Conservation (phyloP, 2,888 invertebrate genomes). For the Synanthedon formicaeformis region DNA sequence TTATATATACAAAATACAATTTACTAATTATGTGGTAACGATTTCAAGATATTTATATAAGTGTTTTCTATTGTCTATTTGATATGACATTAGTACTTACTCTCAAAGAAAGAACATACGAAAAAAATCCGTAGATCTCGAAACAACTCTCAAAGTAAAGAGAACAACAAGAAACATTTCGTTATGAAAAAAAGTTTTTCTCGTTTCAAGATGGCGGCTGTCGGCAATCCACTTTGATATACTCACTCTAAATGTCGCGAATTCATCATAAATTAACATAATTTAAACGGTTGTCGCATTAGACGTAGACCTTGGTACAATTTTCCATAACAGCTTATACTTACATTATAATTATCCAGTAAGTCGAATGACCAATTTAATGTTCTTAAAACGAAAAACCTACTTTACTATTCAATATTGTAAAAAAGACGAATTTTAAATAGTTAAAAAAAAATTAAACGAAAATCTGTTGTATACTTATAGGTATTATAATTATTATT, state of each 20-base stretch:
- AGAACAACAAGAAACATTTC: background rate
- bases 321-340: background rate
- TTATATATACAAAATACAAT: too few relatives aligned
- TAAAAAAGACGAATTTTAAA: too few relatives aligned
- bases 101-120: background rate
- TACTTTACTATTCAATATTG: too few relatives aligned
- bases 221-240: background rate
- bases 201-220: background rate
- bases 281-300: constrained; percentile 3
- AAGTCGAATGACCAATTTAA: background rate
- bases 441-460: too few relatives aligned
- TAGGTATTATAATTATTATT: too few relatives aligned
- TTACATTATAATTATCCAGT: background rate
- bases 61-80: too few relatives aligned
- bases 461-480: too few relatives aligned
- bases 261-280: constrained; percentile 9
- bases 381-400: background rate
- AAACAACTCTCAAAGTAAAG: background rate
- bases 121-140: background rate
- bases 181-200: background rate
- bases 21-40: too few relatives aligned
- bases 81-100: too few relatives aligned
- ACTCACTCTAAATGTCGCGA: constrained; percentile 2
- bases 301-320: constrained; percentile 1
- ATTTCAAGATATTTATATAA: too few relatives aligned